Base-by-base conservation (phyloP, 2,113 vertebrate genomes). In the Callionymus lyra region DNA sequence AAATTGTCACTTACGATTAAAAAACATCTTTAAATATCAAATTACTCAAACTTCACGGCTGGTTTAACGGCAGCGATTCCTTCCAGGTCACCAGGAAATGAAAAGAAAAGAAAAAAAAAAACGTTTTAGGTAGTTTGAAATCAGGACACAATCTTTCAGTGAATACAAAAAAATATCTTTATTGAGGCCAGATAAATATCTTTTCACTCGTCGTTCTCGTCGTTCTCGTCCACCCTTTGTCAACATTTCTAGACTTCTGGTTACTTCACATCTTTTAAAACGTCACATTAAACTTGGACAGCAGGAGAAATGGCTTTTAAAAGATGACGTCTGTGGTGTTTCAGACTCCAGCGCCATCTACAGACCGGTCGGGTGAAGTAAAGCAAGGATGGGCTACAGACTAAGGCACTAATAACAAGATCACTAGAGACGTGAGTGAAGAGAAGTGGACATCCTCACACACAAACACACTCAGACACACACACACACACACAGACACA, bases 131-230 rank as follows among this genome's bases (percentile, higher is more conserved):
- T n/a, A n/a, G n/a, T n/a, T n/a, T 18, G 36, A 12, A 41, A 50
- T 50, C n/a, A 40, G 57, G 4, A 17, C 10, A 57, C 27, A 50
- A 49, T 67, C 85, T 81, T 87, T 75, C 65, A 72, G 55, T 77
- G 59, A 86, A 86, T 85, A 83, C 83, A 84, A 88, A 88, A 83
- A 83, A 85, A 72, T 83, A 81, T 66, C 78, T 86, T 80, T 59
- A 72, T 81, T 59, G 60, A 65, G 72, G 75, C 50, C 76, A 74
- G 80, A 84, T 84, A 82, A 81, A 83, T 76, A 76, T 63, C 57
- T 70, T 57, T 70, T 54, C 59, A 71, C 82, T 12, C 34, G 53
- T 68, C 59, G n/a, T n/a, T 14, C 31, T 63, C 52, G 56, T 62
- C 41, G 70, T 71, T 52, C 59, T 35, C 41, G 50, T 70, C 40